Base-by-base conservation (phyloP, 2,888 invertebrate species). In the Epsilonema sp. region DNA sequence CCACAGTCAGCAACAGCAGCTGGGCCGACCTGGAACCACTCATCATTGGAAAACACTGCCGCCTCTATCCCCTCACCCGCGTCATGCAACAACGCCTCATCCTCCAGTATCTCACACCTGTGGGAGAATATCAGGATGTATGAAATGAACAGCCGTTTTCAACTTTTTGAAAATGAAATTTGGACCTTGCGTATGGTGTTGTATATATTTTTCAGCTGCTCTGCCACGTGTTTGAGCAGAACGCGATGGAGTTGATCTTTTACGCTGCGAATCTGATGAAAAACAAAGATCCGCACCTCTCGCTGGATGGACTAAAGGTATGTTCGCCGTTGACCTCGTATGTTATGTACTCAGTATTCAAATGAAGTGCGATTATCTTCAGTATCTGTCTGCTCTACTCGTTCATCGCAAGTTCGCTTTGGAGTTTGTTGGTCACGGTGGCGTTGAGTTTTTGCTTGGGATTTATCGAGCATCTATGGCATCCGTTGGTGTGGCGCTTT, bases 361-460 rank as follows among this genome's bases (percentile, higher is more conserved):
- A n/a, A n/a, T 31, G 16, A 16, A 11, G 16, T 31, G 8, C 16
- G 31, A 31, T 47, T 46, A 37, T 44, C 49, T 58, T 40, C 56
- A 89, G 71, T 94, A 90, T 68, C 72, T 94, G 21, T 83, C 90
- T 0, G 83, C 90, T 0, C 68, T 97, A 51, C 74, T 97, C 16
- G 92, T 92, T 63, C 94, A 97, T 68, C 94, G 94, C 71, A 92
- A 92, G 67, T 92, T 97, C 71, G 85, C 87, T 0, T 78, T 92
- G 26, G 92, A 94, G 65, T 94, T 94, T 66, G 79, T 97, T 44
- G 77, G 81, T 49, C 77, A 78, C 64, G 80, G 81, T 25, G 94
- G 92, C 0, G 67, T 97, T 40, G 71, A 84, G 75, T 76, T 78
- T 51, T 73, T 94, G 44, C 71, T 94, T 16, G 80, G 82, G 64